These are phyloP conservation scores for Hyperoplus immaculatus DNA, from an alignment of 2,797 vertebrate species.

Conservation along the genomic window DNA sequence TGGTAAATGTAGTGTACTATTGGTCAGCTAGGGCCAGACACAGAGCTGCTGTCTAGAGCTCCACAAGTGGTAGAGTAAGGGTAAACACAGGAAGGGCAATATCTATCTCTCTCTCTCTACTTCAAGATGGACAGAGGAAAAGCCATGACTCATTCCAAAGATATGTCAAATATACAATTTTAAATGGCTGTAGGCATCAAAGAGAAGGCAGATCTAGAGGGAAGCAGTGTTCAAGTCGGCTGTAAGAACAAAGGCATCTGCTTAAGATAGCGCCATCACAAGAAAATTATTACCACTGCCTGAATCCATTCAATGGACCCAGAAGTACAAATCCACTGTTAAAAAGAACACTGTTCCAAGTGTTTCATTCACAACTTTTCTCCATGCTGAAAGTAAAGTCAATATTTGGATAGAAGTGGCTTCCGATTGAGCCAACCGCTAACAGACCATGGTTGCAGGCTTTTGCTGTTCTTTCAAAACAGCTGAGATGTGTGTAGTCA, in stretches of 20 bases:
- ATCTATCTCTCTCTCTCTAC: constrained; percentile 8
- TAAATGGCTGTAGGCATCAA: constrained; percentile 11
- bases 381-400: constrained; percentile 66
- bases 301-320: constrained; percentile 6
- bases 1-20: background rate
- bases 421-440: constrained; percentile 33
- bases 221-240: background rate
- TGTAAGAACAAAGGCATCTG: background rate
- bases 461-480: constrained; percentile 54
- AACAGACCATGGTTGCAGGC: constrained; percentile 52
- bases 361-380: constrained; percentile 70
- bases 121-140: constrained; percentile 41
- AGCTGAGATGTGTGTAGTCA: constrained; percentile 60
- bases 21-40: constrained; percentile 33
- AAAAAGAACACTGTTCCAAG: constrained; percentile 31
- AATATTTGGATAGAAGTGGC: constrained; percentile 74
- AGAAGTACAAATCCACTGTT: constrained; percentile 9
- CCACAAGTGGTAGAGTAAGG: constrained; percentile 51
- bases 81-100: constrained; percentile 52
- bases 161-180: constrained; percentile 59
- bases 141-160: constrained; percentile 73
- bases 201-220: constrained; percentile 21
- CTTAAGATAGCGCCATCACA: background rate
- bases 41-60: constrained; percentile 37
- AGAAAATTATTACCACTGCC: background rate